Conservation (phyloP, 2,888 invertebrate genomes). For the Balanococcus diminutus region DNA sequence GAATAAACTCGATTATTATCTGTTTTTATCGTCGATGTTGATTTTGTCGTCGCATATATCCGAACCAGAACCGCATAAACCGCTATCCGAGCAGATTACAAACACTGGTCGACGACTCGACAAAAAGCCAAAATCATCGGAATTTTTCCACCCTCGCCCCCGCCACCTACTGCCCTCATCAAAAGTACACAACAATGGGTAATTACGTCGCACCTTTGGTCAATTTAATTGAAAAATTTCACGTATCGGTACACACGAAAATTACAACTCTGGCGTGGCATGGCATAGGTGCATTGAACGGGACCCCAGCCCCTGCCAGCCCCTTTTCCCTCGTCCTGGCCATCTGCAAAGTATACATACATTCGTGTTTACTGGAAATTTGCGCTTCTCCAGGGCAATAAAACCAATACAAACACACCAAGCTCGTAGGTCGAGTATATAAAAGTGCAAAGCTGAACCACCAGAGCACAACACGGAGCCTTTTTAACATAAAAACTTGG, state of each 20-base stretch:
- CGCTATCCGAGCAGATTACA: background rate
- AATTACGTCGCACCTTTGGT: constrained; percentile 13
- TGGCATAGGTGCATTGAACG: background rate
- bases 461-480: background rate
- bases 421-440: background rate
- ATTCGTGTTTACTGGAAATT: background rate
- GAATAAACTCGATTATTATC: background rate
- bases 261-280: background rate
- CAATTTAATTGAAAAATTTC: constrained; percentile 1
- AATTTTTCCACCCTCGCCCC: background rate
- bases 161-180: background rate
- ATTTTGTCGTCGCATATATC: background rate
- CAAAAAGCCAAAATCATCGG: background rate
- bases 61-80: background rate
- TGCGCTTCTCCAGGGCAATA: background rate
- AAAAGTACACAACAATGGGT: background rate
- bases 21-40: background rate
- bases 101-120: too few relatives aligned
- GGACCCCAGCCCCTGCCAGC: background rate
- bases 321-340: too few relatives aligned
- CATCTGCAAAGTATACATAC: too few relatives aligned
- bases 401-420: background rate
- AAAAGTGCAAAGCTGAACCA: background rate
- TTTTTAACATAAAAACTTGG: background rate
- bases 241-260: background rate